Percentiles rank a stretch among this genome's conserved stretches.
Conservation (phyloP, 1,140 invertebrate genomes). For the Aporrectodea caliginosa region DNA sequence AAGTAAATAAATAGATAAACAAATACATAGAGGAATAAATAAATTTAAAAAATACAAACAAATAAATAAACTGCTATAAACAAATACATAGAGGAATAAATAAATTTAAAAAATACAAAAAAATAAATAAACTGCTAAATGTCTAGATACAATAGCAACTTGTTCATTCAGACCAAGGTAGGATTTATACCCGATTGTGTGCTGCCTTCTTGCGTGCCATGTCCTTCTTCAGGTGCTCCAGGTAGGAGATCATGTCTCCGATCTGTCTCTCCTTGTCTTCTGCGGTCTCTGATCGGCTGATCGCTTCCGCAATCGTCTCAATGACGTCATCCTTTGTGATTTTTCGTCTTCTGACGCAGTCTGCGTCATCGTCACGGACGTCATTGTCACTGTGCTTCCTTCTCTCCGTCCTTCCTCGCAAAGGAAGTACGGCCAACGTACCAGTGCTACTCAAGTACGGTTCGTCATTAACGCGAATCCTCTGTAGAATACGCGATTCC, state of each 20-base stretch:
- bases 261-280: neutral
- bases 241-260: neutral
- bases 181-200: too few relatives aligned
- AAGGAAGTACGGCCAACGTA: neutral
- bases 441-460: neutral
- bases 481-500: neutral
- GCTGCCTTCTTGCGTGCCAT: too few relatives aligned
- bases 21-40: too few relatives aligned
- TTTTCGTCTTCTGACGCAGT: neutral
- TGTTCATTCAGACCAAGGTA: too few relatives aligned
- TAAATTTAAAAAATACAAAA: too few relatives aligned
- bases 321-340: neutral
- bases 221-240: neutral
- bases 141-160: too few relatives aligned
- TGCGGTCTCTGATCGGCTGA: neutral
- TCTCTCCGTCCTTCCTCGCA: neutral
- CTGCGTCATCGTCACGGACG: neutral
- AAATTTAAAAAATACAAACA: too few relatives aligned
- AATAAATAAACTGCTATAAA: too few relatives aligned
- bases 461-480: too few relatives aligned
- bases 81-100: too few relatives aligned
- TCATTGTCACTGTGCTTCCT: neutral
- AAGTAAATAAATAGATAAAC: too few relatives aligned
- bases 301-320: neutral
- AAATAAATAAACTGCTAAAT: too few relatives aligned